phyloP scores from a whole-genome alignment of 1,140 invertebrate genomes.

The Teleopsis dalmanni region DNA sequence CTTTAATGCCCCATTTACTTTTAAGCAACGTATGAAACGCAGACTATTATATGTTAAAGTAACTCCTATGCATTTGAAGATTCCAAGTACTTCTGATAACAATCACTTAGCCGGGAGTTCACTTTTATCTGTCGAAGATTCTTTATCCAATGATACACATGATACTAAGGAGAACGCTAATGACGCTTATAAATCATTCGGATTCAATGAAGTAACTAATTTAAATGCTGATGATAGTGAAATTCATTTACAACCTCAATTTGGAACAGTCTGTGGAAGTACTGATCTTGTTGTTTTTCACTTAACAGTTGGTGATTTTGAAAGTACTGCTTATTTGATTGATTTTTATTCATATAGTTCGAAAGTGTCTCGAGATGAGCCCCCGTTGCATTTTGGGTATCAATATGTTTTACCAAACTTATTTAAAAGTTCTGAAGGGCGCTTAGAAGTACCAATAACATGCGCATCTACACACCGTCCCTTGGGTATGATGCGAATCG shows the following conservation, averaged over 20 bases:
- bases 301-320: conserved; percentile 63
- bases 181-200: conserved; percentile 46
- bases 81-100: conserved; percentile 37
- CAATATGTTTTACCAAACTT: conserved; percentile 67
- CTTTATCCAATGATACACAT: conserved; percentile 51
- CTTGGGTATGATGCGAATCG: conserved; percentile 62
- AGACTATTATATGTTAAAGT: conserved; percentile 65
- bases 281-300: conserved; percentile 77
- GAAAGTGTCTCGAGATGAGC: conserved; percentile 53
- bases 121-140: conserved; percentile 47
- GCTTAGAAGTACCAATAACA: conserved; percentile 74
- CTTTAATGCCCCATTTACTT: conserved; percentile 71
- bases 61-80: conserved; percentile 67
- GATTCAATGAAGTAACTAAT: conserved; percentile 54
- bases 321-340: conserved; percentile 64
- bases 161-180: conserved; percentile 48
- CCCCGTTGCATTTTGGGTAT: conserved; percentile 76
- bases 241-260: conserved; percentile 69
- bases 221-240: conserved; percentile 53
- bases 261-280: conserved; percentile 66
- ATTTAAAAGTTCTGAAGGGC: conserved; percentile 68
- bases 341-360: conserved; percentile 56
- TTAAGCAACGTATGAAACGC: conserved; percentile 69
- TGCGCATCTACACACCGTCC: conserved; percentile 75
- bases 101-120: conserved; percentile 11